Percentiles rank a stretch among this genome's conserved stretches.
Conservation (phyloP, 1,140 invertebrate genomes). For the Neodiprion lecontei region DNA sequence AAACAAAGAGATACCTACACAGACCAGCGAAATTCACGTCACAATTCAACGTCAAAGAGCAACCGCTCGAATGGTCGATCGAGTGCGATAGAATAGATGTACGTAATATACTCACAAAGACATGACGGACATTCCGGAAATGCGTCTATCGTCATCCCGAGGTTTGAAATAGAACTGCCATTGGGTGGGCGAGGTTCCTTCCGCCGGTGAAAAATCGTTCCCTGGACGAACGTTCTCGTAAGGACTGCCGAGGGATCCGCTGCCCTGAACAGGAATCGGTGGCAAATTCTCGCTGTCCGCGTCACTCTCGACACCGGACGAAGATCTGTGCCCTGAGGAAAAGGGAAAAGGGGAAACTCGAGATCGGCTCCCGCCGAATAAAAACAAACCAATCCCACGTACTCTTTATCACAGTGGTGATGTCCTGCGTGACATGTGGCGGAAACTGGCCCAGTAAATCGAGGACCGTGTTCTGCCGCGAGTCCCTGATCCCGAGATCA, state of each 20-base stretch:
- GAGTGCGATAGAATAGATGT: background rate
- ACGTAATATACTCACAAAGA: constrained; percentile 63
- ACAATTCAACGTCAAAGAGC: too few relatives aligned
- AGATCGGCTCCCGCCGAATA: background rate
- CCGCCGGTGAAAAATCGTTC: constrained; percentile 60
- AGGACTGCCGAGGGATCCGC: constrained; percentile 68
- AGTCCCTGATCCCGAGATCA: constrained; percentile 80
- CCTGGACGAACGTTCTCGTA: constrained; percentile 69
- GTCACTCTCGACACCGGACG: constrained; percentile 62
- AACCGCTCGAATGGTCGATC: background rate
- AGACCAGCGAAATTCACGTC: too few relatives aligned
- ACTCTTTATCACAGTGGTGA: constrained; percentile 87
- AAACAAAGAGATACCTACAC: too few relatives aligned
- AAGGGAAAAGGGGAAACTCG: background rate
- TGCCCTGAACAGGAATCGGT: constrained; percentile 64
- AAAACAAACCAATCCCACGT: constrained; percentile 51
- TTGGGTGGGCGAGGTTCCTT: constrained; percentile 65
- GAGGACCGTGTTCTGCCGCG: constrained; percentile 82
- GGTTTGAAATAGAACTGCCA: constrained; percentile 68
- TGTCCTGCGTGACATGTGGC: constrained; percentile 85
- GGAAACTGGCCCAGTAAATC: constrained; percentile 88
- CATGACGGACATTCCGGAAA: constrained; percentile 66
- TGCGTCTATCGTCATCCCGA: constrained; percentile 63
- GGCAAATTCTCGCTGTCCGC: constrained; percentile 65
- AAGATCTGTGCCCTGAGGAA: constrained; percentile 51